These are phyloP conservation scores for Nettapus auritus DNA, from an alignment of 2,113 vertebrate species.

Conservation along the genomic window DNA sequence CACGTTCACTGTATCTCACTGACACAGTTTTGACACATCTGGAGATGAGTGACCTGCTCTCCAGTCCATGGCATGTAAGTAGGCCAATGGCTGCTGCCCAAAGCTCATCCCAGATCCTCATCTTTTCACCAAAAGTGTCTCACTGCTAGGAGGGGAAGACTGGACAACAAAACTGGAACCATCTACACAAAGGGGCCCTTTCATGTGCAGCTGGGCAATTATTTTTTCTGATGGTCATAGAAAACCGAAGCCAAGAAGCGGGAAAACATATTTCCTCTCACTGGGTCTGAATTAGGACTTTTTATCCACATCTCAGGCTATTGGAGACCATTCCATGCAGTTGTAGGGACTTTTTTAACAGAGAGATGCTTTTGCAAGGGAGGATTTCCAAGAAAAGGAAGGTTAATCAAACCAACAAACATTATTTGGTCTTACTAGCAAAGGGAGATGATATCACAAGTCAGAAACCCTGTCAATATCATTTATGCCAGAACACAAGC, in stretches of 20 bases:
- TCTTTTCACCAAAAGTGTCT: not conserved
- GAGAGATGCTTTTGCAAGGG: not conserved
- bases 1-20: not conserved
- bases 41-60: not conserved
- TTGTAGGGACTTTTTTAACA: not conserved
- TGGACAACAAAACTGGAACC: not conserved
- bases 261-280: not conserved
- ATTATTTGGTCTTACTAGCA: not conserved
- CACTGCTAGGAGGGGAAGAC: not conserved
- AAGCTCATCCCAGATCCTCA: not conserved
- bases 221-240: not conserved
- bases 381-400: not conserved
- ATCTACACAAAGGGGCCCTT: not conserved
- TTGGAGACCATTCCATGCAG: not conserved
- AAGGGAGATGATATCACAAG: not conserved
- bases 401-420: not conserved
- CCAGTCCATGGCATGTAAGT: not conserved
- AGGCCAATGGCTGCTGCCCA: not conserved
- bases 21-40: not conserved
- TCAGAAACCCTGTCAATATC: not conserved
- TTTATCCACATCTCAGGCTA: not conserved
- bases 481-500: not conserved
- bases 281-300: not conserved
- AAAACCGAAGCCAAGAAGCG: not conserved
- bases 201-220: not conserved